phyloP scores from a whole-genome alignment of 2,797 vertebrate species.

The Rachycentron canadum region DNA sequence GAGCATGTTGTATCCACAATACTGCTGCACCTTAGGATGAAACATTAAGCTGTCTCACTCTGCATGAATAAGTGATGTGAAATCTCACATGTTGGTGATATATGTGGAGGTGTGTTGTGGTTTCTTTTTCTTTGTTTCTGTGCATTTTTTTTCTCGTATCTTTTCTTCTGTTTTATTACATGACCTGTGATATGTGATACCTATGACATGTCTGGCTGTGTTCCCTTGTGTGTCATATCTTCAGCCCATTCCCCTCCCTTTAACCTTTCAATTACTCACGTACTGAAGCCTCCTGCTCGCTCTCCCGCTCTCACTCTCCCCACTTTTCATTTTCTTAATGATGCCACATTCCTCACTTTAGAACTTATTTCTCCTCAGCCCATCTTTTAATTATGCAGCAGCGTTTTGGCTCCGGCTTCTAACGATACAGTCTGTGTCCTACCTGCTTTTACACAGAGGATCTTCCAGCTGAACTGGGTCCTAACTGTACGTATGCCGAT shows the following conservation, averaged over 20 bases:
- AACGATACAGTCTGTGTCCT: constrained; percentile 26
- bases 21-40: constrained; percentile 29
- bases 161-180: constrained; percentile 30
- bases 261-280: constrained; percentile 64
- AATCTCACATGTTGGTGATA: constrained; percentile 45
- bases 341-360: constrained; percentile 48
- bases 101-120: constrained; percentile 31
- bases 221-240: constrained; percentile 57
- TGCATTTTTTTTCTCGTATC: background rate
- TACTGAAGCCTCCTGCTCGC: constrained; percentile 52
- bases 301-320: constrained; percentile 27
- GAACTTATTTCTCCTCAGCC: constrained; percentile 42
- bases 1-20: constrained; percentile 22
- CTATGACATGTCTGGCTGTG: constrained; percentile 22
- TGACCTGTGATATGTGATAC: constrained; percentile 20
- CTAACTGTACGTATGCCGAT: constrained; percentile 20
- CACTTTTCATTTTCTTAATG: constrained; percentile 56
- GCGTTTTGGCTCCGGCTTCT: constrained; percentile 52
- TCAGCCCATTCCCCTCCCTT: constrained; percentile 52
- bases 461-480: constrained; percentile 41
- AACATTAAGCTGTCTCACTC: constrained; percentile 50
- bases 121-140: background rate
- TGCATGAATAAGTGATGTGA: constrained; percentile 66
- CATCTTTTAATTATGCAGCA: constrained; percentile 60
- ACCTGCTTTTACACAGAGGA: constrained; percentile 57